Evolutionary conservation across 2,888 invertebrate species (phyloP).

Genomic region (Pseudoips prasinana): DNA sequence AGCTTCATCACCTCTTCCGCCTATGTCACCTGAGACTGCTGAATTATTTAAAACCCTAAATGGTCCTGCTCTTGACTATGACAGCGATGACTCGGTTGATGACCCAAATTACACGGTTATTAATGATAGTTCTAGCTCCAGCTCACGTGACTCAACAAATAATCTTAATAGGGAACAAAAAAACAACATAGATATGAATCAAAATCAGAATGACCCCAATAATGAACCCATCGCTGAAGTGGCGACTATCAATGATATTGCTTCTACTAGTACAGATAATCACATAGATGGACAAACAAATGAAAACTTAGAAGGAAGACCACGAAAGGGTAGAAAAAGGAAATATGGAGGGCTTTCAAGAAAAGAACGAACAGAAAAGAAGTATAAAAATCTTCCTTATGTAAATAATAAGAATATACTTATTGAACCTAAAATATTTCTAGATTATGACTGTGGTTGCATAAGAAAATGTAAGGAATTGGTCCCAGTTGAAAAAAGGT

Average conservation of each 20-base stretch:
- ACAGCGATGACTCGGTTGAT: constrained; percentile 2
- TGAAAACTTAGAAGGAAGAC: constrained; percentile 1
- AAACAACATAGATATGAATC: neutral
- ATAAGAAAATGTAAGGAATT: constrained; percentile 5
- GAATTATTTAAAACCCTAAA: constrained; percentile 4
- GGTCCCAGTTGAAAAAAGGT: constrained; percentile 4
- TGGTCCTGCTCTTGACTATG: constrained; percentile 1
- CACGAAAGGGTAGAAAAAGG: constrained; percentile 1
- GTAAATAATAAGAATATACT: constrained; percentile 5
- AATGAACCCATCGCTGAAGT: constrained; percentile 1
- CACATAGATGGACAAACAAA: constrained; percentile 1
- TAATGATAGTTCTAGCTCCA: constrained; percentile 1
- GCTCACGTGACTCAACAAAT: constrained; percentile 1
- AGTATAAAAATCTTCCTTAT: constrained; percentile 6
- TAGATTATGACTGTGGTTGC: constrained; percentile 7
- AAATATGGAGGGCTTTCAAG: constrained; percentile 1
- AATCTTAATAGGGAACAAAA: constrained; percentile 1
- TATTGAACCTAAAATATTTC: constrained; percentile 6
- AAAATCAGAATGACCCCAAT: neutral
- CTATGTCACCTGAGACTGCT: constrained; percentile 4
- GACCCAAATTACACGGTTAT: constrained; percentile 1
- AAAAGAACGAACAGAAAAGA: constrained; percentile 3
- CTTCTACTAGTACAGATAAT: constrained; percentile 2
- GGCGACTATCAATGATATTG: constrained; percentile 1
- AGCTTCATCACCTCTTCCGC: constrained; percentile 5